Conservation (phyloP, 2,113 vertebrate species). For the Spea multiplicata region DNA sequence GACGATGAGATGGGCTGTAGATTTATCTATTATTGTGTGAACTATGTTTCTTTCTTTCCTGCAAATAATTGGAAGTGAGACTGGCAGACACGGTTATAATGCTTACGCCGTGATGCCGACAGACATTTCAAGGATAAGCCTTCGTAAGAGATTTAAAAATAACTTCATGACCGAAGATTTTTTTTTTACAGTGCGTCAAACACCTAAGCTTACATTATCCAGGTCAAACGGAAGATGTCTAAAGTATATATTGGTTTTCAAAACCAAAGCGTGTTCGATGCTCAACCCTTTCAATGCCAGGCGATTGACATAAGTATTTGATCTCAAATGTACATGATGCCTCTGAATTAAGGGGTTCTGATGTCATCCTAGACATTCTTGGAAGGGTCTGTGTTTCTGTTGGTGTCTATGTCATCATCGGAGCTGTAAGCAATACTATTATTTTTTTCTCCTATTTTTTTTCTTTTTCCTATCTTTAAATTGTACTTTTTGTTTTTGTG, state of each 20-base stretch:
- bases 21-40: not conserved
- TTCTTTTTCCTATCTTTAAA: no score
- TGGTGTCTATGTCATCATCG: no score
- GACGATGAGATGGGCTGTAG: not conserved
- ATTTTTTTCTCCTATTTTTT: no score
- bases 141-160: constrained; percentile 2
- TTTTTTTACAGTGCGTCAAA: not conserved
- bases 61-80: no score
- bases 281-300: not conserved
- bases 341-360: not conserved
- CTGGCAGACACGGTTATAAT: not conserved
- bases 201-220: constrained; percentile 1
- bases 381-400: not conserved
- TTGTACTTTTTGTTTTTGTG: no score
- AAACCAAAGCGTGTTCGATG: not conserved
- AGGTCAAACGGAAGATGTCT: not conserved
- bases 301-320: not conserved
- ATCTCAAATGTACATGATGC: not conserved
- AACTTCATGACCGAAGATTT: not conserved
- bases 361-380: not conserved
- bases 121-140: not conserved
- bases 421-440: no score
- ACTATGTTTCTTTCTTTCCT: not conserved
- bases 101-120: not conserved
- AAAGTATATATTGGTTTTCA: not conserved